Conservation (phyloP, 2,797 vertebrate genomes). For the Acropternis orthonyx region DNA sequence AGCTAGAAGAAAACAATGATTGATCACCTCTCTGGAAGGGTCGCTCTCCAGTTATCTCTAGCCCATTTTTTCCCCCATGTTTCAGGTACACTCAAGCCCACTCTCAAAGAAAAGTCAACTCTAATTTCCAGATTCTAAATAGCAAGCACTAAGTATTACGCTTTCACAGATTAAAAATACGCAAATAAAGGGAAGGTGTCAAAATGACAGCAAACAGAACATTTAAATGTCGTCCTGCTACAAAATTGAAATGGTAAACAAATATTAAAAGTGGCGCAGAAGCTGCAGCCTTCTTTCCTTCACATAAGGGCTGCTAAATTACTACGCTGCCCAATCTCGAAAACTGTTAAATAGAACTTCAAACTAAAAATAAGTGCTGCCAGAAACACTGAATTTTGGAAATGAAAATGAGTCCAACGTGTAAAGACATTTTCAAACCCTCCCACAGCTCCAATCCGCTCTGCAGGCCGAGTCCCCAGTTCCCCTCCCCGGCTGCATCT, state of each 20-base stretch:
- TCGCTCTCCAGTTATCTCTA: background rate
- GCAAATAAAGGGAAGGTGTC: constrained; percentile 48
- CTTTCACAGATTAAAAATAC: constrained; percentile 38
- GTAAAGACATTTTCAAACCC: constrained; percentile 34
- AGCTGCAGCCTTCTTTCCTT: constrained; percentile 53
- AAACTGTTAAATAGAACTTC: constrained; percentile 56
- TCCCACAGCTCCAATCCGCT: background rate
- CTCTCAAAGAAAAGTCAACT: background rate
- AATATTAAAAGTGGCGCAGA: constrained; percentile 54
- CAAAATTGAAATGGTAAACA: constrained; percentile 47
- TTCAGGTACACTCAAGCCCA: background rate
- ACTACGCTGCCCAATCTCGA: constrained; percentile 5
- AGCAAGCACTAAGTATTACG: background rate
- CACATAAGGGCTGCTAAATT: constrained; percentile 60
- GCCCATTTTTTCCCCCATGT: background rate
- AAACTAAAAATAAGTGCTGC: constrained; percentile 61
- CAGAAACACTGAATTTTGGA: constrained; percentile 62
- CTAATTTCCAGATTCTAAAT: background rate
- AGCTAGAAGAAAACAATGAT: background rate
- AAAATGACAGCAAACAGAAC: constrained; percentile 53
- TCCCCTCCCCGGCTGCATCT: background rate
- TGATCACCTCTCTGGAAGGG: background rate
- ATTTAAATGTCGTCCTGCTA: background rate
- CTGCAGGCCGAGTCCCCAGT: background rate
- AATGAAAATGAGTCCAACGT: constrained; percentile 39